phyloP scores from a whole-genome alignment of 2,113 vertebrate genomes.

The Mesitornis unicolor region DNA sequence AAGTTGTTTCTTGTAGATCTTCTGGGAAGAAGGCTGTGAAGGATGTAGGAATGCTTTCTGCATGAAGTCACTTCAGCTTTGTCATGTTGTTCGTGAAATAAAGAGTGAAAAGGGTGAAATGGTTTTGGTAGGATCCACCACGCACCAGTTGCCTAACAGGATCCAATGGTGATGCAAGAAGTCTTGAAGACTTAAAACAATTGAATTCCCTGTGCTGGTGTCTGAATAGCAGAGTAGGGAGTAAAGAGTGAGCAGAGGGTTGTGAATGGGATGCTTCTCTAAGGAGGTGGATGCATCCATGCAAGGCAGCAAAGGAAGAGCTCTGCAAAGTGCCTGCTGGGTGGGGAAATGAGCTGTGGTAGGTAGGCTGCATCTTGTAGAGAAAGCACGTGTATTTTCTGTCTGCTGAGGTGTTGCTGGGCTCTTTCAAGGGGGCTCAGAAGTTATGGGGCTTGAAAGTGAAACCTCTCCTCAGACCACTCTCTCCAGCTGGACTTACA shows the following conservation, averaged over 20 bases:
- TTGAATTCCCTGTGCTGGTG: accelerated
- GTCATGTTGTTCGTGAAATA: background rate
- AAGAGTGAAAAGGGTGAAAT: background rate
- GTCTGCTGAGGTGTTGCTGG: background rate
- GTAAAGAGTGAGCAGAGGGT: background rate
- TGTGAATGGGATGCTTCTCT: background rate
- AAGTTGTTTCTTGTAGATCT: background rate
- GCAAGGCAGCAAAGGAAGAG: background rate
- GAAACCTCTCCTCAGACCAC: background rate
- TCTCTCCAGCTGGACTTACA: background rate
- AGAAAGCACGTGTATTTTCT: accelerated
- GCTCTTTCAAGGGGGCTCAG: background rate
- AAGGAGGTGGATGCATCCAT: background rate
- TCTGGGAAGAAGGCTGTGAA: background rate
- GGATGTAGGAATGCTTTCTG: background rate
- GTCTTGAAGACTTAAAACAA: background rate
- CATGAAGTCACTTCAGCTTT: background rate
- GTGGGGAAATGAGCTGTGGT: background rate
- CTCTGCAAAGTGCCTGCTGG: background rate
- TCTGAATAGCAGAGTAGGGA: background rate
- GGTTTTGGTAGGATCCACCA: background rate
- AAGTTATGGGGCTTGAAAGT: background rate
- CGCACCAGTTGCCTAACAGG: background rate
- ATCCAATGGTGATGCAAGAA: background rate
- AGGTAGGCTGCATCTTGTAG: background rate